These are phyloP conservation scores for Pholis gunnellus DNA, from an alignment of 2,113 vertebrate genomes.

Conservation along the genomic window DNA sequence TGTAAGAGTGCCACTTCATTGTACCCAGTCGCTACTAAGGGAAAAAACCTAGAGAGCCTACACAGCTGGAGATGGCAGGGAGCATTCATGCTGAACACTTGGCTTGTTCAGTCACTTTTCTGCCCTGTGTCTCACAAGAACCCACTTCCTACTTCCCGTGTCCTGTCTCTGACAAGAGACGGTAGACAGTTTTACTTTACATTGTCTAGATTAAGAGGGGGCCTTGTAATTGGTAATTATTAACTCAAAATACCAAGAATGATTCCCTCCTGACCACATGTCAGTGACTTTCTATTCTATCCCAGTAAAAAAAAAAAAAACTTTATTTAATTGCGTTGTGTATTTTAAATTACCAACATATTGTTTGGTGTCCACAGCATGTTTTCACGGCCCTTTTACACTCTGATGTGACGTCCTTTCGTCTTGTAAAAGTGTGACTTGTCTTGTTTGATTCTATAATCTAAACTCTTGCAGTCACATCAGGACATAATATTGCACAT, in stretches of 20 bases:
- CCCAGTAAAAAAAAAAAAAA: background rate
- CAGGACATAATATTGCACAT: background rate
- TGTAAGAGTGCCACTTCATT: slow-evolving; percentile 77
- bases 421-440: slow-evolving; percentile 11
- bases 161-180: slow-evolving; percentile 61
- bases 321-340: background rate
- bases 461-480: slow-evolving; percentile 21
- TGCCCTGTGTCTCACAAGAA: slow-evolving; percentile 67
- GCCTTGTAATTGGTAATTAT: slow-evolving; percentile 28
- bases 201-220: slow-evolving; percentile 37
- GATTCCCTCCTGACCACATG: background rate
- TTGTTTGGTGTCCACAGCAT: slow-evolving; percentile 16
- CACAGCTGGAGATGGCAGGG: slow-evolving; percentile 79
- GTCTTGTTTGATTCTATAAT: slow-evolving; percentile 23
- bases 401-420: background rate
- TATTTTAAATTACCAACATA: background rate
- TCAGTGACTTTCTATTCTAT: slow-evolving; percentile 3
- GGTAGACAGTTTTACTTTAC: slow-evolving; percentile 32
- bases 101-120: slow-evolving; percentile 75
- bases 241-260: slow-evolving; percentile 26
- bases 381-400: background rate
- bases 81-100: slow-evolving; percentile 71
- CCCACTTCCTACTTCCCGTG: slow-evolving; percentile 74
- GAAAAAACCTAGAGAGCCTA: slow-evolving; percentile 69
- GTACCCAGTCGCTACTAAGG: slow-evolving; percentile 59